Conservation (phyloP, 2,797 vertebrate genomes). For the Phataginus tricuspis region DNA sequence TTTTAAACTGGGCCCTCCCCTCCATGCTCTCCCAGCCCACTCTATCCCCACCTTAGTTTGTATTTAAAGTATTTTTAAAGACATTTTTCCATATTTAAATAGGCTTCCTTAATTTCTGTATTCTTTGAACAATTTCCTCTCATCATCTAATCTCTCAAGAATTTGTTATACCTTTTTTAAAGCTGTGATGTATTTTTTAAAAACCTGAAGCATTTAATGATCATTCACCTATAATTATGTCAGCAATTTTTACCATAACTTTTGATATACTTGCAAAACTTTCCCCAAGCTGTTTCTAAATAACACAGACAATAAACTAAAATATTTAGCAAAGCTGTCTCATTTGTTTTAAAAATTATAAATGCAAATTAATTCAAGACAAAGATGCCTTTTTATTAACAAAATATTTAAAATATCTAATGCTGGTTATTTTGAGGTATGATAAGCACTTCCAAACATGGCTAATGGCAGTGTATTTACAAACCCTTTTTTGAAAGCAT, state of each 20-base stretch:
- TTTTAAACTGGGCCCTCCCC: background rate
- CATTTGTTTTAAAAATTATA: background rate
- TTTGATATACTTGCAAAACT: conserved; percentile 17
- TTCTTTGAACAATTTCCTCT: conserved; percentile 1
- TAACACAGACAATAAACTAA: background rate
- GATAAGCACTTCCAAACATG: background rate
- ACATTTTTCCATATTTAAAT: background rate
- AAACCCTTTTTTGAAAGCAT: background rate
- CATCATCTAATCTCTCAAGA: background rate
- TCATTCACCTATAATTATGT: background rate
- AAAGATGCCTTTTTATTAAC: background rate
- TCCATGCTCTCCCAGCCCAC: background rate
- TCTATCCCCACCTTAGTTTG: background rate
- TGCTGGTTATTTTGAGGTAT: background rate
- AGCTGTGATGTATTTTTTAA: background rate
- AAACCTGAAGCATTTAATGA: background rate
- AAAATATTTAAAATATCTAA: background rate
- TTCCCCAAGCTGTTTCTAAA: background rate
- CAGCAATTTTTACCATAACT: conserved; percentile 27
- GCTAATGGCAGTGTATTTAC: background rate
- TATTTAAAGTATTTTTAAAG: background rate
- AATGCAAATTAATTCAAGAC: background rate
- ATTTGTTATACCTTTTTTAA: background rate
- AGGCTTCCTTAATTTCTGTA: background rate
- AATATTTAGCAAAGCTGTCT: background rate